Conservation (phyloP, 2,113 vertebrate species). For the Cynoglossus semilaevis region DNA sequence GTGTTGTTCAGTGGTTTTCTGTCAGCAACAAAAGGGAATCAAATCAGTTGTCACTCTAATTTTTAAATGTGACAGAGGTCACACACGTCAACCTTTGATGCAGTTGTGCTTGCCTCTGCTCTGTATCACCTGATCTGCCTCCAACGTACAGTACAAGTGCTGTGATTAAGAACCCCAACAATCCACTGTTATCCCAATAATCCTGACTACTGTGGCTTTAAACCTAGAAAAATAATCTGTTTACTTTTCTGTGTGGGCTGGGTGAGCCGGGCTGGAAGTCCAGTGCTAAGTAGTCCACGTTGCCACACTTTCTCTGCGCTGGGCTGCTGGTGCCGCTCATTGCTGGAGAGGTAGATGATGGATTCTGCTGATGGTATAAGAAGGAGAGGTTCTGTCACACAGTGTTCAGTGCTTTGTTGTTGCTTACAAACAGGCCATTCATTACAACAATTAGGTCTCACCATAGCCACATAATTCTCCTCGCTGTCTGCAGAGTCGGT, state of each 20-base stretch:
- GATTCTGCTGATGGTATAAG: constrained; percentile 86
- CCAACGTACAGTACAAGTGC: neutral
- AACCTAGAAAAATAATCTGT: constrained; percentile 1
- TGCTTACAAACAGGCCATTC: constrained; percentile 30
- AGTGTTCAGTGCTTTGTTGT: neutral
- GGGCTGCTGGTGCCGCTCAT: constrained; percentile 94
- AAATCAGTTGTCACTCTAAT: too few species aligned
- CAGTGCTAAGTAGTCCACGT: constrained; percentile 93
- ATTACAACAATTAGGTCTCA: constrained; percentile 68
- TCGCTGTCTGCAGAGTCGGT: constrained; percentile 97
- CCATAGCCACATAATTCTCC: constrained; percentile 98
- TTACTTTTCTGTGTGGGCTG: constrained; percentile 93
- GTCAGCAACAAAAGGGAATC: too few species aligned
- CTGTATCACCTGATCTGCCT: too few species aligned
- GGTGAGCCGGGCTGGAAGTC: constrained; percentile 95
- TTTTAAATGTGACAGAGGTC: too few species aligned
- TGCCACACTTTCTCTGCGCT: constrained; percentile 91
- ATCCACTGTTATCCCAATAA: neutral
- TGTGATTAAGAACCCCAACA: neutral
- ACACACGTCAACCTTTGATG: too few species aligned
- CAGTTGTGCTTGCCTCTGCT: too few species aligned
- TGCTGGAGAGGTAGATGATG: constrained; percentile 92
- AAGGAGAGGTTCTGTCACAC: constrained; percentile 38
- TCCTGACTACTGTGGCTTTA: too few species aligned
- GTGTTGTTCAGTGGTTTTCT: too few species aligned